Evolutionary conservation across 2,888 invertebrate species (phyloP).

Genomic region (Dermolepida albohirtum): DNA sequence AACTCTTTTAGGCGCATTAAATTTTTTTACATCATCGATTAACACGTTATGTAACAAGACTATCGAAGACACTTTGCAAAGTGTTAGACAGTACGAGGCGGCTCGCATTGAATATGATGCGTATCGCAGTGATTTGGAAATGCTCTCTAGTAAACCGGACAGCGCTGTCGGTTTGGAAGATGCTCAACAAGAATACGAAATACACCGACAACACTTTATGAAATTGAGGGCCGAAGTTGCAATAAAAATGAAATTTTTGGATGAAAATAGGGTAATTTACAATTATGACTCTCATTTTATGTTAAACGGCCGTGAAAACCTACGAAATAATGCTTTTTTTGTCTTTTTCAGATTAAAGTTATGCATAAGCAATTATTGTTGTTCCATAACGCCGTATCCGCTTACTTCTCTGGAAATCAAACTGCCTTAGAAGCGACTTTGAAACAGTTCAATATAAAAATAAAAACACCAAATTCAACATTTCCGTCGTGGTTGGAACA

Average conservation of each 20-base stretch:
- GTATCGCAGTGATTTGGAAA: slow-evolving; percentile 93
- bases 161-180: slow-evolving; percentile 77
- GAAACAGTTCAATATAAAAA: slow-evolving; percentile 94
- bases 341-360: slow-evolving; percentile 87
- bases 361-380: slow-evolving; percentile 97
- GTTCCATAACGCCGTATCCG: slow-evolving; percentile 96
- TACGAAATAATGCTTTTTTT: not conserved
- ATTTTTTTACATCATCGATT: slow-evolving; percentile 96
- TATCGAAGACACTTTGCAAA: slow-evolving; percentile 92
- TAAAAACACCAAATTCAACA: slow-evolving; percentile 82
- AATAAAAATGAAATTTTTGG: slow-evolving; percentile 94
- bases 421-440: slow-evolving; percentile 92
- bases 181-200: slow-evolving; percentile 83
- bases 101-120: slow-evolving; percentile 96
- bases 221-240: slow-evolving; percentile 92
- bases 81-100: slow-evolving; percentile 81
- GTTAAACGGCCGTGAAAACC: no score
- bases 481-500: slow-evolving; percentile 87
- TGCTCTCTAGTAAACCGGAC: slow-evolving; percentile 75
- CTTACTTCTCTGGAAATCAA: slow-evolving; percentile 97
- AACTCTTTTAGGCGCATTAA: slow-evolving; percentile 89
- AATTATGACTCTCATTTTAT: not conserved
- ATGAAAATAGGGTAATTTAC: slow-evolving; percentile 90
- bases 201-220: slow-evolving; percentile 92
- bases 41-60: slow-evolving; percentile 97